These are phyloP conservation scores for Pardalotus punctatus DNA, from an alignment of 2,113 vertebrate genomes.

Conservation along the genomic window DNA sequence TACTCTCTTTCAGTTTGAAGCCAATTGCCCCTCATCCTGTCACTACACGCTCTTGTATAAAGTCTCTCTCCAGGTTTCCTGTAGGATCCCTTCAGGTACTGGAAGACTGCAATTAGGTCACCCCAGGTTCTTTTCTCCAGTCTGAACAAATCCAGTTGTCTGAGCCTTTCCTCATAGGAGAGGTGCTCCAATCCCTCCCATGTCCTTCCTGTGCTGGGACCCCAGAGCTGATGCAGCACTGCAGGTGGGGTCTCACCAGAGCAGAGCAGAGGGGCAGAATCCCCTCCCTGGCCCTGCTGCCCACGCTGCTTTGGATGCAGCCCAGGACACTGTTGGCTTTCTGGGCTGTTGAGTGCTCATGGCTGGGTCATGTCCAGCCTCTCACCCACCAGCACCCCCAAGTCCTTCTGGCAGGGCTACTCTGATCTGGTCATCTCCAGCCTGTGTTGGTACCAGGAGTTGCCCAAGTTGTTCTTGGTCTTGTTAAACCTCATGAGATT, in stretches of 20 bases:
- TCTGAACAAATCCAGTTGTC: background rate
- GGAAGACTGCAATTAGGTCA: background rate
- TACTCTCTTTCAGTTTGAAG: background rate
- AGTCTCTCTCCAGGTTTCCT: background rate
- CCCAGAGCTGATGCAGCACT: background rate
- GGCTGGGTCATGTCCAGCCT: background rate
- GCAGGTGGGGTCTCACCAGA: background rate
- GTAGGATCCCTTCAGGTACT: background rate
- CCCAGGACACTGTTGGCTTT: background rate
- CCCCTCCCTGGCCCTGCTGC: background rate
- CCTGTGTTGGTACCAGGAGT: accelerated
- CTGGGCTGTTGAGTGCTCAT: background rate
- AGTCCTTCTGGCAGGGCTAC: accelerated
- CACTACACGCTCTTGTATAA: background rate
- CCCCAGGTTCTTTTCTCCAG: background rate
- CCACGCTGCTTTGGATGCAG: background rate
- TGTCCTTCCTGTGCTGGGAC: too few relatives aligned
- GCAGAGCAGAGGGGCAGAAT: background rate
- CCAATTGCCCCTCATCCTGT: background rate
- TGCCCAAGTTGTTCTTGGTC: background rate
- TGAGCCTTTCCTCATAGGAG: background rate
- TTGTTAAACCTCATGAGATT: background rate
- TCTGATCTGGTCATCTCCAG: background rate
- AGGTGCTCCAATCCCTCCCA: background rate
- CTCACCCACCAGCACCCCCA: background rate